A percentile compares a stretch with the other conserved stretches of the same genome.
Conservation (phyloP, 2,888 invertebrate genomes). For the Caenorhabditis sp. region DNA sequence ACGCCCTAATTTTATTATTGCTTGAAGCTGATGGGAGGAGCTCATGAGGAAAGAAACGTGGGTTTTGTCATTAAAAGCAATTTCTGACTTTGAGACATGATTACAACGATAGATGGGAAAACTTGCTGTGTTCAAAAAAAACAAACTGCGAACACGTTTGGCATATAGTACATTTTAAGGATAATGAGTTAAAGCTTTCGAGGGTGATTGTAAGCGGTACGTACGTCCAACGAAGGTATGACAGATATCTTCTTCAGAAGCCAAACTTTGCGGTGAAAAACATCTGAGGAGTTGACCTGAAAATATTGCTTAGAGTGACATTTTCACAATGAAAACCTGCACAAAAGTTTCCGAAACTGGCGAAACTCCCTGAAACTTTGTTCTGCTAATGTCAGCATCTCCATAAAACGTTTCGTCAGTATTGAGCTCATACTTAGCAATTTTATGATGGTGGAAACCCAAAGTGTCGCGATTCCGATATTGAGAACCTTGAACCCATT, state of each 20-base stretch:
- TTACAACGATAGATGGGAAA: background rate
- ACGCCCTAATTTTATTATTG: background rate
- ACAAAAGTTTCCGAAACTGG: constrained; percentile 48
- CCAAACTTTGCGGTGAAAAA: constrained; percentile 53
- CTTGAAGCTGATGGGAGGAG: background rate
- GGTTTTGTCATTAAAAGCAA: constrained; percentile 14
- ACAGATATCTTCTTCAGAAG: constrained; percentile 43
- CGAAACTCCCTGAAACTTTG: constrained; percentile 67
- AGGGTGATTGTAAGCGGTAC: constrained; percentile 40
- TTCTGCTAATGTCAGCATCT: constrained; percentile 63
- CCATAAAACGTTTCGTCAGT: constrained; percentile 64
- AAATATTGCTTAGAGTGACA: background rate
- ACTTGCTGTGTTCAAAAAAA: background rate
- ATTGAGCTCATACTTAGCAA: constrained; percentile 63
- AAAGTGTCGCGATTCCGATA: constrained; percentile 54
- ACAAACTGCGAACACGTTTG: constrained; percentile 3
- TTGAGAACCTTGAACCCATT: constrained; percentile 66
- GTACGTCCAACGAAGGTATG: constrained; percentile 38
- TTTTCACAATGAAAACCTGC: constrained; percentile 23
- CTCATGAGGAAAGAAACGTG: constrained; percentile 26
- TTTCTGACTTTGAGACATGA: background rate
- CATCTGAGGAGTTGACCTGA: constrained; percentile 36
- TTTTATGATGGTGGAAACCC: constrained; percentile 70
- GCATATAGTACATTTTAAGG: constrained; percentile 10
- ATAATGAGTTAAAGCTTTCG: constrained; percentile 26